These are phyloP conservation scores for Hesperophylax magnus DNA, from an alignment of 1,140 invertebrate species.

Conservation along the genomic window DNA sequence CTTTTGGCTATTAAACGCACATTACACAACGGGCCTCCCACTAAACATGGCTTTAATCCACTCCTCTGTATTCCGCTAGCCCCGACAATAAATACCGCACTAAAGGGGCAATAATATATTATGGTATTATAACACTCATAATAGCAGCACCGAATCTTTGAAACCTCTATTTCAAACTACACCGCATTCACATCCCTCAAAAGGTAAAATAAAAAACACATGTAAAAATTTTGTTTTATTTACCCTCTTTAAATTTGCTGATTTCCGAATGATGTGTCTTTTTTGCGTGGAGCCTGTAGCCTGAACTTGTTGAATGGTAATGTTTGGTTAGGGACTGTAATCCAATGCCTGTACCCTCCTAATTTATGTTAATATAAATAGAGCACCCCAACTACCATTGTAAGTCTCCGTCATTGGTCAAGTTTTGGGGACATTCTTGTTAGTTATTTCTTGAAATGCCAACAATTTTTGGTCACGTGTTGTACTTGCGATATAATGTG, in stretches of 20 bases:
- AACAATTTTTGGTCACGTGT: too few relatives aligned
- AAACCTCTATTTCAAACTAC: neutral
- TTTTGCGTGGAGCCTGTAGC: neutral
- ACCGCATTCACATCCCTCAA: neutral
- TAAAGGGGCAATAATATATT: constrained; percentile 52
- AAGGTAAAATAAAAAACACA: neutral
- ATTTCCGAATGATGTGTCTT: neutral
- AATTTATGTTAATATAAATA: constrained; percentile 57
- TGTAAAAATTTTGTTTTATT: too few relatives aligned
- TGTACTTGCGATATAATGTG: too few relatives aligned
- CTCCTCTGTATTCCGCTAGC: constrained; percentile 36
- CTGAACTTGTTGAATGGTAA: constrained; percentile 4
- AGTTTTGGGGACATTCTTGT: constrained; percentile 14
- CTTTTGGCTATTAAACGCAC: constrained; percentile 50
- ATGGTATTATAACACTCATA: constrained; percentile 53
- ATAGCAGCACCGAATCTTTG: constrained; percentile 46
- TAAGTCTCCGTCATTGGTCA: constrained; percentile 23
- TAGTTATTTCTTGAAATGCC: neutral
- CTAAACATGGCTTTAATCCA: constrained; percentile 51
- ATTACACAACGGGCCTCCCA: constrained; percentile 43
- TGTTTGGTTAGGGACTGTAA: constrained; percentile 11
- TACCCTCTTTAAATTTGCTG: too few relatives aligned
- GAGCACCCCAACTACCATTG: neutral
- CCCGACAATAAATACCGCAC: constrained; percentile 46
- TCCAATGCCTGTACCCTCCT: constrained; percentile 46